A percentile compares a stretch with the other conserved stretches of the same genome.
Evolutionary conservation across 2,797 vertebrate genomes (phyloP).

Genomic region (Bradypodion pumilum): DNA sequence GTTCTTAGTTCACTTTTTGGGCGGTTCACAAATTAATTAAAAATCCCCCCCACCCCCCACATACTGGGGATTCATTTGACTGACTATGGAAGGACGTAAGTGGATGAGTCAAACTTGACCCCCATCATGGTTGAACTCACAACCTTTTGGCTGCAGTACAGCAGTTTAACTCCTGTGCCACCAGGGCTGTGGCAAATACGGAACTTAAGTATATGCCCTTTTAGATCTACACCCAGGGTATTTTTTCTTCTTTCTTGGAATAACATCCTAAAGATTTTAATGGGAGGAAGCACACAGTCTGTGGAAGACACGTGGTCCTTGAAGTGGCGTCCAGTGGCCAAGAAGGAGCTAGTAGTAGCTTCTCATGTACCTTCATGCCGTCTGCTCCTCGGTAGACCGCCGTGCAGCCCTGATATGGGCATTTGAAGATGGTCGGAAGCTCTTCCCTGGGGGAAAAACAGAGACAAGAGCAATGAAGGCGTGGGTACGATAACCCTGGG

Average conservation of each 20-base stretch:
- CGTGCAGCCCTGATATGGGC: constrained; percentile 93
- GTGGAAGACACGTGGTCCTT: neutral
- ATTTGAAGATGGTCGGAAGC: constrained; percentile 96
- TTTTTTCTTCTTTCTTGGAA: neutral
- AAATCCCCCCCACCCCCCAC: too few species aligned
- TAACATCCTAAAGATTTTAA: neutral
- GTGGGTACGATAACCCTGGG: fast-evolving
- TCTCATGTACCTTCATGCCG: constrained; percentile 87
- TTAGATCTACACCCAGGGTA: neutral
- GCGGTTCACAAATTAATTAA: too few species aligned
- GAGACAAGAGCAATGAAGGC: neutral
- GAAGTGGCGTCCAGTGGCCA: neutral
- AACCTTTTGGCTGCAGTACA: too few species aligned
- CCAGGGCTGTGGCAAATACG: neutral
- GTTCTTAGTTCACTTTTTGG: too few species aligned
- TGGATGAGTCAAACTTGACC: too few species aligned
- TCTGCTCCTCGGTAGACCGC: constrained; percentile 93
- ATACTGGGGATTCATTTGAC: too few species aligned
- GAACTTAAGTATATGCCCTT: neutral
- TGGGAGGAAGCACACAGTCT: neutral
- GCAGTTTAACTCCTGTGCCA: too few species aligned
- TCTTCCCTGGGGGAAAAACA: constrained; percentile 84
- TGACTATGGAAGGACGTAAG: too few species aligned
- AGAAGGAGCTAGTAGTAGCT: neutral
- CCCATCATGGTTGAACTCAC: too few species aligned